A percentile compares a stretch with the other conserved stretches of the same genome.
phyloP scores from a whole-genome alignment of 1,140 invertebrate species.

The Akabosia matsudoensis region DNA sequence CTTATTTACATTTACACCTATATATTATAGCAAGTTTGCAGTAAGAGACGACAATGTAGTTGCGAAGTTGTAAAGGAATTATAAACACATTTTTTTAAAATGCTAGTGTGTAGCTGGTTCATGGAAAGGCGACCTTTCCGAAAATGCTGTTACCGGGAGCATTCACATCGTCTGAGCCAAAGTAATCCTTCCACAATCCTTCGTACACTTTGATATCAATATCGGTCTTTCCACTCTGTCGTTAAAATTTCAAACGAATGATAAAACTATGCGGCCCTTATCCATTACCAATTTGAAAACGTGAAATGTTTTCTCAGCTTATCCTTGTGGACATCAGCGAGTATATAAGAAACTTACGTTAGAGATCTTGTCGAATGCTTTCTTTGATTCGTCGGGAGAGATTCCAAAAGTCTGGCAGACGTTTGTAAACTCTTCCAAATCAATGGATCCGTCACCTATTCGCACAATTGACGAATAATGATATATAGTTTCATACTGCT shows the following conservation, averaged over 20 bases:
- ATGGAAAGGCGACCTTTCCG: slow-evolving; percentile 67
- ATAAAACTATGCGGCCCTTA: not conserved
- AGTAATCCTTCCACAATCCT: slow-evolving; percentile 77
- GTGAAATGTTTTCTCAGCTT: too few relatives aligned
- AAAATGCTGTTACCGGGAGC: slow-evolving; percentile 80
- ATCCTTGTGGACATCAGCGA: too few relatives aligned
- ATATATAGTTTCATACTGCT: not conserved
- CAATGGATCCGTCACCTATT: slow-evolving; percentile 70
- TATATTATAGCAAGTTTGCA: not conserved
- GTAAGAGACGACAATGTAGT: slow-evolving; percentile 1
- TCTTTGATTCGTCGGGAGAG: slow-evolving; percentile 65
- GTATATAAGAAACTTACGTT: slow-evolving; percentile 60
- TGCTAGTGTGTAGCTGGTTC: slow-evolving; percentile 6
- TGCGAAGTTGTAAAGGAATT: not conserved
- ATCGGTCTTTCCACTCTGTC: slow-evolving; percentile 44
- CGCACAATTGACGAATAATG: too few relatives aligned
- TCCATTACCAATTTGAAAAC: not conserved
- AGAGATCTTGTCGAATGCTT: slow-evolving; percentile 73
- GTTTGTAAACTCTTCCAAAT: slow-evolving; percentile 73
- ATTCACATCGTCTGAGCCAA: slow-evolving; percentile 71
- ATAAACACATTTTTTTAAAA: not conserved
- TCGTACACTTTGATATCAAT: slow-evolving; percentile 62
- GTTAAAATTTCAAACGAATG: not conserved
- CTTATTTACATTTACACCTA: not conserved
- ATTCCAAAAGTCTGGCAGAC: slow-evolving; percentile 75